Conservation (phyloP, 2,797 vertebrate genomes). For the Apodemus agrarius region DNA sequence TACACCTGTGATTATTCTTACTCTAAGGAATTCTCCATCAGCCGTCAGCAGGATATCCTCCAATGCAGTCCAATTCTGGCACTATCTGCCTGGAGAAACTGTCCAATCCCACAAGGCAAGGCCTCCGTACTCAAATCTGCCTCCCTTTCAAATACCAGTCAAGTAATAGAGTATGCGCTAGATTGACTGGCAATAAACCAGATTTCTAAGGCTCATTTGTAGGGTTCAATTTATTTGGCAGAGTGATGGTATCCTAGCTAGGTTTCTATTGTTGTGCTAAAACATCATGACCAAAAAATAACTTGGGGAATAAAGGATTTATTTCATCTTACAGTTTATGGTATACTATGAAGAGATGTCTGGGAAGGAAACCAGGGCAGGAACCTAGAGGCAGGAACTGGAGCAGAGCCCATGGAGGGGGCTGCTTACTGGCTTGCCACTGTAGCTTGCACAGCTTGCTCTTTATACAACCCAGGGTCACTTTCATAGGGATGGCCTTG, state of each 20-base stretch:
- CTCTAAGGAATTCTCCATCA: neutral
- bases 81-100: neutral
- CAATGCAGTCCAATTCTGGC: neutral
- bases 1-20: neutral
- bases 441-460: neutral
- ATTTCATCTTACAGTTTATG: neutral
- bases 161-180: neutral
- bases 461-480: neutral
- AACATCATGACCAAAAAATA: neutral
- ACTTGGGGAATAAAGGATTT: neutral
- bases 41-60: neutral
- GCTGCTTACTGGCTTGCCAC: neutral
- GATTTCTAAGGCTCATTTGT: neutral
- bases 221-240: neutral
- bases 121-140: neutral
- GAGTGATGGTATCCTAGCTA: too few species aligned
- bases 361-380: neutral
- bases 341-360: neutral
- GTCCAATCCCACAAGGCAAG: neutral
- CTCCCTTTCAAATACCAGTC: neutral
- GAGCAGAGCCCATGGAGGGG: too few species aligned
- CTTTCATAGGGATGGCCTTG: neutral
- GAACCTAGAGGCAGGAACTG: neutral
- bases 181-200: neutral
- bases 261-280: neutral